Conservation (phyloP, 2,888 invertebrate genomes). For the Plebejus argus region DNA sequence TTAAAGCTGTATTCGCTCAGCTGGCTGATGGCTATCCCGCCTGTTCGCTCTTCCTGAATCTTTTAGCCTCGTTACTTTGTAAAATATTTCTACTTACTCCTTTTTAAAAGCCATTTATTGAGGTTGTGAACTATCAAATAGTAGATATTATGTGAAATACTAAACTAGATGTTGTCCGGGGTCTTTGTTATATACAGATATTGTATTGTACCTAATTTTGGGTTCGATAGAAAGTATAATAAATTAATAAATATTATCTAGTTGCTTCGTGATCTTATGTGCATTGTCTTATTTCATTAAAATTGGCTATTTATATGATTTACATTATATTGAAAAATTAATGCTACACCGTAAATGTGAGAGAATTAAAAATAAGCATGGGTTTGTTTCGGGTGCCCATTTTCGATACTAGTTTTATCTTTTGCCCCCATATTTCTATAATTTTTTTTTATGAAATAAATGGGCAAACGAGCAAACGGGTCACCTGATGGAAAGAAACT, state of each 20-base stretch:
- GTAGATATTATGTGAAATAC: background rate
- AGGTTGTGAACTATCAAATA: background rate
- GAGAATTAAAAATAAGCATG: no score
- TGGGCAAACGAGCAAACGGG: no score
- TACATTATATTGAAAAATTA: no score
- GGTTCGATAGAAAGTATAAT: background rate
- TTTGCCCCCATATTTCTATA: no score
- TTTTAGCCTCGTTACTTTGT: conserved; percentile 8
- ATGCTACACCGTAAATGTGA: no score
- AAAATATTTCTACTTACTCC: conserved; percentile 6
- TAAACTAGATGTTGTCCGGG: background rate
- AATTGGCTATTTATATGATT: no score
- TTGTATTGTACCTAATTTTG: no score
- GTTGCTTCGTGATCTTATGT: background rate
- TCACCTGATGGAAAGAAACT: no score
- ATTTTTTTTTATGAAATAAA: no score
- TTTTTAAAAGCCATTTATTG: background rate
- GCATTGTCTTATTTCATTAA: no score
- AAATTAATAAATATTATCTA: background rate
- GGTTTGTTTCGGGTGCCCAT: no score
- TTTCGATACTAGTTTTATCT: no score
- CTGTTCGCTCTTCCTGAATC: background rate
- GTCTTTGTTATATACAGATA: background rate
- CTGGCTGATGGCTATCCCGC: background rate
- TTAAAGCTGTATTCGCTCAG: background rate